phyloP scores from a whole-genome alignment of 2,888 invertebrate genomes.

The Meteorus cinctellus region DNA sequence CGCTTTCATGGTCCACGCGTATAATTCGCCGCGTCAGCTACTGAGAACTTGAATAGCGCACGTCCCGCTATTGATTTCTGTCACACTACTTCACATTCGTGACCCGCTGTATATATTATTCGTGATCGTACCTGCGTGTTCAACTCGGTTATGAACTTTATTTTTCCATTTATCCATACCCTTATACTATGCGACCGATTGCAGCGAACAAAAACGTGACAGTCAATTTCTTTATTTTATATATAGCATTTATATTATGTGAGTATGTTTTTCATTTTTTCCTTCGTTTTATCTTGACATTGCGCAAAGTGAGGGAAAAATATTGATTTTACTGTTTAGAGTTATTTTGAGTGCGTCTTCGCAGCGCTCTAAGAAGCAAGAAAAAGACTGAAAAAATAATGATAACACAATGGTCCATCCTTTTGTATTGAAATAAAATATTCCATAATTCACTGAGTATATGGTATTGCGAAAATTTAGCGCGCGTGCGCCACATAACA shows the following conservation, averaged over 20 bases:
- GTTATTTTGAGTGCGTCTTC: background rate
- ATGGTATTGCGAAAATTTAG: constrained; percentile 41
- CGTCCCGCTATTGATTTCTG: constrained; percentile 43
- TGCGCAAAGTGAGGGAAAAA: background rate
- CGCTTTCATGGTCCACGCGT: constrained; percentile 2
- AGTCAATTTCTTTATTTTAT: background rate
- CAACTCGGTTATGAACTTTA: constrained; percentile 32
- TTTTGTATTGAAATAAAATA: constrained; percentile 39
- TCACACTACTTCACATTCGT: constrained; percentile 54
- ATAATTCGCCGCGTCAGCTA: constrained; percentile 34
- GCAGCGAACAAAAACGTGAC: background rate
- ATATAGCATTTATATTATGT: background rate
- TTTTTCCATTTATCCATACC: constrained; percentile 1
- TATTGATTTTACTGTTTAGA: background rate
- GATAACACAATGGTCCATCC: constrained; percentile 6
- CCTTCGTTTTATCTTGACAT: background rate
- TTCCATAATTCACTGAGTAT: constrained; percentile 22
- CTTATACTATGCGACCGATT: too few species aligned
- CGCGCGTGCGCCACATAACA: constrained; percentile 38
- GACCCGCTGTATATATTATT: constrained; percentile 53
- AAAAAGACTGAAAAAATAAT: background rate
- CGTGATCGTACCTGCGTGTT: constrained; percentile 50
- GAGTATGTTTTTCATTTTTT: background rate
- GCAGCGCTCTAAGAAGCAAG: background rate
- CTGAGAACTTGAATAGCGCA: constrained; percentile 46